phyloP scores from a whole-genome alignment of 1,140 invertebrate species.

The Holcopasites calliopsidis region DNA sequence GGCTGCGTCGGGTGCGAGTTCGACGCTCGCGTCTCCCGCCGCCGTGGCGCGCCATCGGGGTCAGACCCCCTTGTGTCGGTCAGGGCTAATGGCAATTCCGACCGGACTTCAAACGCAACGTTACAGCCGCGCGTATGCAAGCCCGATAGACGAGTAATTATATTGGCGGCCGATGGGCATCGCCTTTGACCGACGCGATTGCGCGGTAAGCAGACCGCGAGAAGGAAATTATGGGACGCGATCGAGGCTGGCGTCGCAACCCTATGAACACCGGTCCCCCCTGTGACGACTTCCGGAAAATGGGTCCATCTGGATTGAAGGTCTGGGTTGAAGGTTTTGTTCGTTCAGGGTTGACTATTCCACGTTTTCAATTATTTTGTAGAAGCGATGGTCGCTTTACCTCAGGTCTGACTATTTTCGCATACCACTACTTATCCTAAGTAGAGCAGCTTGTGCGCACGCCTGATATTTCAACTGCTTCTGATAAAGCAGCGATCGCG shows the following conservation, averaged over 20 bases:
- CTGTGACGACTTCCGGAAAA: neutral
- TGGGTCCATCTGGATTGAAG: too few species aligned
- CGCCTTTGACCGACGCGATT: slow-evolving; percentile 75
- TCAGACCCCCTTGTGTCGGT: slow-evolving; percentile 59
- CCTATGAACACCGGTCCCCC: slow-evolving; percentile 1
- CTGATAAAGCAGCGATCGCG: too few species aligned
- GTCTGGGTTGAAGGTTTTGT: too few species aligned
- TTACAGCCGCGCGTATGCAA: slow-evolving; percentile 67
- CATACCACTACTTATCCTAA: too few species aligned
- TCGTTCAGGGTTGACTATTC: too few species aligned
- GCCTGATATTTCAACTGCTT: too few species aligned
- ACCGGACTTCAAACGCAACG: slow-evolving; percentile 73
- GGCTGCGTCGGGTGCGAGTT: slow-evolving; percentile 18
- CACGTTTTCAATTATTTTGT: too few species aligned
- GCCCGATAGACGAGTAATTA: slow-evolving; percentile 70
- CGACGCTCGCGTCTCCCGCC: slow-evolving; percentile 26
- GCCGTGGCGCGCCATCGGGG: slow-evolving; percentile 25
- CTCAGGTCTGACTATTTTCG: too few species aligned
- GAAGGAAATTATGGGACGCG: slow-evolving; percentile 67
- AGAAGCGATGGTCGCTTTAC: too few species aligned
- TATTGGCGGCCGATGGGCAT: slow-evolving; percentile 73
- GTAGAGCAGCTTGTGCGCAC: too few species aligned
- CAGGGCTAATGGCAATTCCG: slow-evolving; percentile 71
- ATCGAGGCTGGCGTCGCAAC: slow-evolving; percentile 32
- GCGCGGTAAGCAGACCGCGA: slow-evolving; percentile 71